A percentile compares a stretch with the other conserved stretches of the same genome.
These are phyloP conservation scores for Planococcus citri DNA, from an alignment of 1,140 invertebrate genomes.

Conservation along the genomic window DNA sequence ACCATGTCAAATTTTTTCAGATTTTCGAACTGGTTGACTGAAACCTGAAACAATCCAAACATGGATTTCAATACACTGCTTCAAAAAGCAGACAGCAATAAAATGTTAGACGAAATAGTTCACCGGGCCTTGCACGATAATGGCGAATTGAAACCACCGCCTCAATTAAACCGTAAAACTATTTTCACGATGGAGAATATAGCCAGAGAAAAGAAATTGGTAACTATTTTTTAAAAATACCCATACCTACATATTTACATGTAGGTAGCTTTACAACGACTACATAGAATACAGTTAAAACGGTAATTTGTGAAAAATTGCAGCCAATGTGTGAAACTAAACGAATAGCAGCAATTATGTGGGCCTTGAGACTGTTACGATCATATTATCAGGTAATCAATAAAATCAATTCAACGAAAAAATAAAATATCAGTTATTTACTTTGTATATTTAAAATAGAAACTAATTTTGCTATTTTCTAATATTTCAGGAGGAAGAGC, in stretches of 20 bases:
- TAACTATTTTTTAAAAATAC: not conserved
- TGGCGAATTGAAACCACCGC: not conserved
- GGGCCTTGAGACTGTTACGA: not conserved
- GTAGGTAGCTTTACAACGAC: no score
- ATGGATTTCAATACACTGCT: not conserved
- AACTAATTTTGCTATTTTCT: not conserved
- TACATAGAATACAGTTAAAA: no score
- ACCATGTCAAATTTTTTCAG: no score
- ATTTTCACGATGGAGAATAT: not conserved
- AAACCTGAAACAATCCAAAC: not conserved
- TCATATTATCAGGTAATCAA: not conserved
- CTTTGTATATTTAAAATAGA: no score
- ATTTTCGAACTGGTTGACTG: no score
- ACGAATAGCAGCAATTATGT: not conserved
- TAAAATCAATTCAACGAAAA: not conserved
- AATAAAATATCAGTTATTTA: not conserved
- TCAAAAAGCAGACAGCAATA: not conserved
- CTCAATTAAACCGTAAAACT: not conserved
- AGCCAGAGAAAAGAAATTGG: not conserved
- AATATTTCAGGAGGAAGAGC: not conserved
- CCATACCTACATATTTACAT: no score
- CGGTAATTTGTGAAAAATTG: no score
- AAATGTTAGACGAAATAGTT: not conserved
- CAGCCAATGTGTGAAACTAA: not conserved
- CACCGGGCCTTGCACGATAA: not conserved